phyloP scores from a whole-genome alignment of 30 jellyfish, hydroid and myxozoan species.

The Aurelia sp. region DNA sequence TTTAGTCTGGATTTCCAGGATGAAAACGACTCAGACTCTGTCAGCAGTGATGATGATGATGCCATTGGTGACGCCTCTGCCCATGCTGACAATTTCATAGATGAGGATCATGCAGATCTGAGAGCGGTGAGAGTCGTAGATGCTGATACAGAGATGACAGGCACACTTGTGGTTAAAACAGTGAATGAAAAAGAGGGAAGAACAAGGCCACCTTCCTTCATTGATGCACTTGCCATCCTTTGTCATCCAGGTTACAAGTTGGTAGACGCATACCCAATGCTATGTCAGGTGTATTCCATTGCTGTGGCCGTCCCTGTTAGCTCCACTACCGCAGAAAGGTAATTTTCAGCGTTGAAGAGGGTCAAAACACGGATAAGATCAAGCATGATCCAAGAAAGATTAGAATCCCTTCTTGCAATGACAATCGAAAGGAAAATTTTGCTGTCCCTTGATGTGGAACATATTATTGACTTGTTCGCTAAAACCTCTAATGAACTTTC shows the following conservation, averaged over 20 bases:
- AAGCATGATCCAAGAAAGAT: constrained; percentile 26
- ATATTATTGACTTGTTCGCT: constrained; percentile 47
- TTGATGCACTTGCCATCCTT: constrained; percentile 48
- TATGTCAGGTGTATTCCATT: constrained; percentile 42
- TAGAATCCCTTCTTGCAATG: constrained; percentile 43
- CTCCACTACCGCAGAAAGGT: constrained; percentile 66
- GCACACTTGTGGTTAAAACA: constrained; percentile 25
- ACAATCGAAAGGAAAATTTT: constrained; percentile 33
- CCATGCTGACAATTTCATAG: constrained; percentile 4
- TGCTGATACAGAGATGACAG: constrained; percentile 27
- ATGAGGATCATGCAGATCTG: constrained; percentile 16
- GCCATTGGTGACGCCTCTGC: neutral
- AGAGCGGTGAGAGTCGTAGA: constrained; percentile 26
- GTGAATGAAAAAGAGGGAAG: constrained; percentile 27
- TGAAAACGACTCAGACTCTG: constrained; percentile 9
- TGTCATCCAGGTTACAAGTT: constrained; percentile 45
- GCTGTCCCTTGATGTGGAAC: constrained; percentile 41
- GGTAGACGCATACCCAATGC: constrained; percentile 52
- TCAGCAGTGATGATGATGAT: constrained; percentile 23
- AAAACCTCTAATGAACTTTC: constrained; percentile 50
- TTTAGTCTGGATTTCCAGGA: neutral
- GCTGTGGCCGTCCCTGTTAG: constrained; percentile 63
- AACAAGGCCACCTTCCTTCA: constrained; percentile 38
- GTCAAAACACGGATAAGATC: constrained; percentile 43
- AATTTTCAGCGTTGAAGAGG: constrained; percentile 56